Base-by-base conservation (phyloP, 2,888 invertebrate genomes). In the Pogonocherus hispidulus region DNA sequence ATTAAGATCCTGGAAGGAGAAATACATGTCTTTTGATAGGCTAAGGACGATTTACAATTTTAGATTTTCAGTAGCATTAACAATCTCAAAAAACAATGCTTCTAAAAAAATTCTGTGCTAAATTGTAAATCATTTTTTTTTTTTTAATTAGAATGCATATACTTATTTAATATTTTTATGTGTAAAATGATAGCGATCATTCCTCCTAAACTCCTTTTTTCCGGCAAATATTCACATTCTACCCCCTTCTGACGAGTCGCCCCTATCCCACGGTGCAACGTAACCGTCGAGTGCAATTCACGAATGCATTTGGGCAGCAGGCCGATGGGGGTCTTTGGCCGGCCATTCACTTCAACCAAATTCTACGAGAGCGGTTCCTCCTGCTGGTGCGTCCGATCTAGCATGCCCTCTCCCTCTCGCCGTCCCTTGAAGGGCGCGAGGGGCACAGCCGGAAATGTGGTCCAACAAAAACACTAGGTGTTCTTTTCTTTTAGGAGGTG, bases 271-370 rank as follows among this genome's bases (percentile, higher is more conserved):
- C 27, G 32, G 23, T 54, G 47, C 63, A 54, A 46, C 59, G 57
- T 63, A 64, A 54, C 51, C 46, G 44, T 18, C 55, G n/a, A 44
- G 27, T 55, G 63, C 54, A 67, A 47, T 70, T 63, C 70, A 67
- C 67, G 67, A 62, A 51, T 62, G 62, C 62, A 62, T 62, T 77
- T 75, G 67, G 74, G 69, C 70, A 75, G 75, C 73, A 75, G 75
- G 75, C 76, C 63, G 4, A 27, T 9, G 72, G 64, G 70, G 84
- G 84, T 84, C 84, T 82, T 83, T 83, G 84, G 74, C 84, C 84
- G 84, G 84, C 79, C 84, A 82, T 84, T 84, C 84, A 84, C 84
- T 81, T 78, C 41, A 5, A 4, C 81, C 82, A 77, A 82, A 82
- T 78, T 78, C 73, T 73, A 73, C 72, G 71, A 67, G 73, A 67